Conservation (phyloP, 2,888 invertebrate species). For the Trichogramma dendrolimi region DNA sequence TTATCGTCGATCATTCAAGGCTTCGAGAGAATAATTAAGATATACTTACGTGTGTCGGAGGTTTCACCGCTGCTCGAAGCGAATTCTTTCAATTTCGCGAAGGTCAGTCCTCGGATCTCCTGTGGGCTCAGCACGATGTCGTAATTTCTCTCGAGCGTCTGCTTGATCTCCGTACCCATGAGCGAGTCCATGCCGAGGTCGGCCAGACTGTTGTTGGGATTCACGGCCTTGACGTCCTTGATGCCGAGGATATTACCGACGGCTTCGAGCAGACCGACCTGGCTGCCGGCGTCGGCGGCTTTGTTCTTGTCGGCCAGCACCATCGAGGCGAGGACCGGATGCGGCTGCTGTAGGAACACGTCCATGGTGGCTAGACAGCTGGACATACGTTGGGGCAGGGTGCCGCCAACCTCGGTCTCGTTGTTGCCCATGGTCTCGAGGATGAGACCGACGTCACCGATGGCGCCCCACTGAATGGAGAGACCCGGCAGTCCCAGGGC, state of each 20-base stretch:
- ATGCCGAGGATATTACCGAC: slow-evolving; percentile 87
- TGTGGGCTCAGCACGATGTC: slow-evolving; percentile 86
- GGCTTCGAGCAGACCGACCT: slow-evolving; percentile 69
- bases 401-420: slow-evolving; percentile 90
- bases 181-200: slow-evolving; percentile 97
- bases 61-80: slow-evolving; percentile 34
- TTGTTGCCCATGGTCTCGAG: slow-evolving; percentile 82
- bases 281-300: slow-evolving; percentile 55
- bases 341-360: slow-evolving; percentile 81
- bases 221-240: slow-evolving; percentile 77
- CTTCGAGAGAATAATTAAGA: slow-evolving; percentile 2
- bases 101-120: slow-evolving; percentile 82
- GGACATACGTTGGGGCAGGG: slow-evolving; percentile 91
- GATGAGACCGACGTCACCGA: slow-evolving; percentile 94
- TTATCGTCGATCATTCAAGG: slow-evolving; percentile 33
- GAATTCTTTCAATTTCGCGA: slow-evolving; percentile 68
- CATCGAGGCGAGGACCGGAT: slow-evolving; percentile 76
- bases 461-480: slow-evolving; percentile 98
- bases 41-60: slow-evolving; percentile 29
- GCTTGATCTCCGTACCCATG: slow-evolving; percentile 99
- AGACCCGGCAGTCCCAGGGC: slow-evolving; percentile 78
- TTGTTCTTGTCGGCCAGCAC: slow-evolving; percentile 84
- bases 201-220: slow-evolving; percentile 73
- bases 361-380: slow-evolving; percentile 89
- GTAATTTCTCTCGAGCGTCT: slow-evolving; percentile 87